Percentiles rank a stretch among this genome's conserved stretches.
These are phyloP conservation scores for Myiozetetes cayanensis DNA, from an alignment of 2,113 vertebrate genomes.

Conservation along the genomic window DNA sequence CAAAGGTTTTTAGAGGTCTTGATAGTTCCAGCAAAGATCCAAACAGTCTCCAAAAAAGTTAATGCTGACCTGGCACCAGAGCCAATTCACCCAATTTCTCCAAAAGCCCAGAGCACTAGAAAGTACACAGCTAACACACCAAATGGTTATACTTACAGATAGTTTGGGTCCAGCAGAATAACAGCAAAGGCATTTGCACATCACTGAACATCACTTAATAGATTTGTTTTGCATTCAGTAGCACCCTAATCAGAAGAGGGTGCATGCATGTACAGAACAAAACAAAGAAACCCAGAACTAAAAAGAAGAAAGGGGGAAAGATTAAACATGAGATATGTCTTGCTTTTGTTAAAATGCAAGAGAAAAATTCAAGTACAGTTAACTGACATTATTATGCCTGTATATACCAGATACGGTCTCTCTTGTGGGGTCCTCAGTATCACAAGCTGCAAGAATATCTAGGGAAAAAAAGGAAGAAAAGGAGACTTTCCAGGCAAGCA, in stretches of 20 bases:
- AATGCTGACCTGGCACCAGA: rapidly evolving
- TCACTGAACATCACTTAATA: neutral
- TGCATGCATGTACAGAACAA: neutral
- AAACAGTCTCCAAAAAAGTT: neutral
- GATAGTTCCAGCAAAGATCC: neutral
- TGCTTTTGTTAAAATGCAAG: neutral
- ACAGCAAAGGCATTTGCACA: neutral
- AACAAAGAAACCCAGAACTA: neutral
- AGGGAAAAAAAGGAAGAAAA: neutral
- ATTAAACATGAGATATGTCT: neutral
- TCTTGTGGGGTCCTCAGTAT: neutral
- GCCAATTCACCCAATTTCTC: neutral
- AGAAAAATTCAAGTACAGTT: neutral
- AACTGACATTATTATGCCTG: neutral
- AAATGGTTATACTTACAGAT: neutral
- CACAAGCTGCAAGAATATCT: neutral
- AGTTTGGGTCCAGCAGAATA: neutral
- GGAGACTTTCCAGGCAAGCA: neutral
- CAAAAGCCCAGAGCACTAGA: neutral
- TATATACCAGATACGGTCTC: neutral
- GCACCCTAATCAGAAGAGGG: neutral
- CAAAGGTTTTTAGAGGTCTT: neutral
- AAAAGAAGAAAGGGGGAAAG: neutral
- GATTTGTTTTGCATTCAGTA: neutral
- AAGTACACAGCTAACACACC: neutral